phyloP scores from a whole-genome alignment of 2,113 vertebrate species.

The Crotalus helleri region DNA sequence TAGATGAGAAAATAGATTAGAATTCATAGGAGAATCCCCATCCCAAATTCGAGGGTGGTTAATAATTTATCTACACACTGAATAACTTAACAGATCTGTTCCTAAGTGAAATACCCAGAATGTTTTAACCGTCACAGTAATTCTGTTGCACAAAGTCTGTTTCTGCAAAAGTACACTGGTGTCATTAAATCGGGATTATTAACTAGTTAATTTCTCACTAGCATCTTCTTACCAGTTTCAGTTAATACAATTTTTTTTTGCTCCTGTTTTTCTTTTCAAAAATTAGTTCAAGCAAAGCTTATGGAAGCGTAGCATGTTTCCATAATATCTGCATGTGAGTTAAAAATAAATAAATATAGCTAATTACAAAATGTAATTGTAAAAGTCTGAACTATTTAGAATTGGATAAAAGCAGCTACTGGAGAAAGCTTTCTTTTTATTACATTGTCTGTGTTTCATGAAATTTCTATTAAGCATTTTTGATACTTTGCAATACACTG shows the following conservation, averaged over 20 bases:
- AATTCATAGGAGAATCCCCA: neutral
- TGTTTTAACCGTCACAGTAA: neutral
- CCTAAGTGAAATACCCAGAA: neutral
- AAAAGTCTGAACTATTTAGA: slow-evolving; percentile 7
- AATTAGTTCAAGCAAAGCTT: neutral
- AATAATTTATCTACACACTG: neutral
- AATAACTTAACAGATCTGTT: neutral
- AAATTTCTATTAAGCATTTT: neutral
- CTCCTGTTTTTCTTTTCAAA: neutral
- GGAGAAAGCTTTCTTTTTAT: neutral
- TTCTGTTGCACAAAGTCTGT: neutral
- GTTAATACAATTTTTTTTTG: neutral
- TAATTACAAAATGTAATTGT: slow-evolving; percentile 4
- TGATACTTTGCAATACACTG: neutral
- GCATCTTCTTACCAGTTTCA: neutral
- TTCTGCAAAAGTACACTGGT: neutral
- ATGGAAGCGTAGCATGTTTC: neutral
- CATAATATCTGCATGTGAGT: neutral
- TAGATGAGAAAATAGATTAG: neutral
- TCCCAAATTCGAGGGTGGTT: neutral
- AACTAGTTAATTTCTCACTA: neutral
- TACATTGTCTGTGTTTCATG: neutral
- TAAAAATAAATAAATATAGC: neutral
- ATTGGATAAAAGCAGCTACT: fast-evolving
- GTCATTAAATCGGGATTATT: neutral